Base-by-base conservation (phyloP, 2,888 invertebrate species). In the Chesias legatella region DNA sequence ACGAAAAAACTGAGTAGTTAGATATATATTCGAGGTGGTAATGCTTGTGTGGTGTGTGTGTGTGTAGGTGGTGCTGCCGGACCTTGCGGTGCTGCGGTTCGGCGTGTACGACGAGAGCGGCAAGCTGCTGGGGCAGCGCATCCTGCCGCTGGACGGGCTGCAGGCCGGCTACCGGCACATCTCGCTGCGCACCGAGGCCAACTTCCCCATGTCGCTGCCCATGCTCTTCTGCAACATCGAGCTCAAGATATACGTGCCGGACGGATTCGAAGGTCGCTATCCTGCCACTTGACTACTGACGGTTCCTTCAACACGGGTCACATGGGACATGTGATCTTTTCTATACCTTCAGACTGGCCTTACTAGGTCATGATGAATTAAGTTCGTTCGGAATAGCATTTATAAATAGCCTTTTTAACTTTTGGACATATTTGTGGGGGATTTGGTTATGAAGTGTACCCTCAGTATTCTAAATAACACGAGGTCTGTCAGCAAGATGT, bases 141-240 rank as follows among this genome's bases (percentile, higher is more conserved):
- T 99, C 66, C 90, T 99, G 45, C 99, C 99, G 0, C 86, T 99
- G 50, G 99, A 99, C 79, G 99, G 99, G 25, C 89, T 99, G 40
- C 98, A 99, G 85, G 97, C 98, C 0, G 98, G 99, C 28, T 99
- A 98, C 85, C 91, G 99, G 0, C 99, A 99, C 80, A 99, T 99
- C 64, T 97, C 99, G 0, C 89, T 99, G 10, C 86, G 99, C 48
- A 99, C 99, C 0, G 99, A 99, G 76, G 98, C 99, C 40, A 99
- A 99, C 88, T 98, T 99, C 81, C 98, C 99, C 40, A 96, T 99
- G 95, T 98, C 99, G 0, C 90, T 99, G 66, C 98, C 99, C 24
- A 99, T 99, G 94, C 90, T 99, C 53, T 99, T 99, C 89, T 99
- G 99, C 74, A 97, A 98, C 79, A 98, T 99, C 67, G 98, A 98